These are phyloP conservation scores for Phrixothrix hirtus DNA, from an alignment of 2,888 invertebrate genomes.

Conservation along the genomic window DNA sequence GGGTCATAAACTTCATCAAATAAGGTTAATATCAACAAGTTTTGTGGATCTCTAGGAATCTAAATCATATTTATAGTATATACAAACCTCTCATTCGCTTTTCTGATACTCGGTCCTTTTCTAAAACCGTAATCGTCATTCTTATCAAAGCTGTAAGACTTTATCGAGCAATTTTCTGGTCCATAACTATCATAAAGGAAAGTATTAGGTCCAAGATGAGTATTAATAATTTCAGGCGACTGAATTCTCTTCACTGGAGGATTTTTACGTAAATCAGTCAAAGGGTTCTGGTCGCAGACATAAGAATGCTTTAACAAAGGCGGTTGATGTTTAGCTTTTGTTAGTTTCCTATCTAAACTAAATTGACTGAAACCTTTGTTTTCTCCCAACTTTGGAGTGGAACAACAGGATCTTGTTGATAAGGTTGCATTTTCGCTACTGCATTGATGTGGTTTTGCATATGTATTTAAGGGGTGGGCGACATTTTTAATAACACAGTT, in stretches of 20 bases:
- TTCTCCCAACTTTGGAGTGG: constrained; percentile 48
- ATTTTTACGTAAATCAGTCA: constrained; percentile 41
- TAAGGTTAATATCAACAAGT: constrained; percentile 20
- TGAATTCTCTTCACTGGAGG: constrained; percentile 44
- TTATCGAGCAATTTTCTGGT: constrained; percentile 45
- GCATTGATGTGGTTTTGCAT: constrained; percentile 38
- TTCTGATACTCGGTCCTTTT: constrained; percentile 44
- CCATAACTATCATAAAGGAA: constrained; percentile 47
- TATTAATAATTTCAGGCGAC: constrained; percentile 54
- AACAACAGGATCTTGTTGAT: constrained; percentile 32
- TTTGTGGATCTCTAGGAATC: constrained; percentile 8
- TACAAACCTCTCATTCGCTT: constrained; percentile 42
- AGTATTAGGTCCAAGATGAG: constrained; percentile 49
- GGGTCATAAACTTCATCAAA: constrained; percentile 9
- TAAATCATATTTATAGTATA: constrained; percentile 20
- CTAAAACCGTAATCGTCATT: constrained; percentile 52
- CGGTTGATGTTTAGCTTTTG: constrained; percentile 28
- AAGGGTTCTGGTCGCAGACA: constrained; percentile 57
- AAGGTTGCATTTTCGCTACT: constrained; percentile 43
- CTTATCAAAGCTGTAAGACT: constrained; percentile 46
- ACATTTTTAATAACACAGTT: constrained; percentile 46
- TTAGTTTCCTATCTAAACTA: constrained; percentile 56
- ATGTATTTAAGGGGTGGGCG: constrained; percentile 41
- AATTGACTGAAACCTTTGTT: constrained; percentile 52
- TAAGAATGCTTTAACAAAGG: constrained; percentile 17